Base-by-base conservation (phyloP, 2,888 invertebrate species). In the Phyllotreta cruciferae region DNA sequence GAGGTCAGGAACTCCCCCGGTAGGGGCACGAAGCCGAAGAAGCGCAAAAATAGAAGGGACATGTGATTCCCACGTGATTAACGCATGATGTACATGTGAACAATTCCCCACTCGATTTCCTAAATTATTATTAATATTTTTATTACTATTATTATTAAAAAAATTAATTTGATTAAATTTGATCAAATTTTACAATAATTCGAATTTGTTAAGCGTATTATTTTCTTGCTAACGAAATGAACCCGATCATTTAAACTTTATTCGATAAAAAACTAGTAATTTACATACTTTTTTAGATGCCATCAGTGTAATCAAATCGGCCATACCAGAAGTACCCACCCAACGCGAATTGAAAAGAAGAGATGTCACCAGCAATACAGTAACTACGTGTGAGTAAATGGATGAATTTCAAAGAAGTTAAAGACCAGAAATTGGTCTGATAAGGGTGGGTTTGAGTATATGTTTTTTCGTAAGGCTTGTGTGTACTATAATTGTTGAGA, bases 281-380 rank as follows among this genome's bases (percentile, higher is more conserved):
- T 7, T 60, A 42, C 3, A 54, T 53, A 62, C 37, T n/a, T n/a
- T 57, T 81, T 82, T 24, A 92, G 97, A 98, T 87, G 84, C 96
- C 0, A 88, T 98, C 79, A 98, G 95, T 8, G 88, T 98, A 7
- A 93, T 93, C 73, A 93, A 92, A 77, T 83, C 83, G 6, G 85
- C 14, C 87, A 87, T 1, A 88, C 92, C 0, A 88, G 85, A 72
- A 86, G 87, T 56, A n/a, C n/a, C n/a, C n/a, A 89, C 92, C 0
- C 91, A 93, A 61, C 90, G 88, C 74, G 93, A 97, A 78, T 83
- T 98, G 56, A 91, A 88, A 73, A 99, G 99, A 78, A 86, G 96
- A 60, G 98, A 98, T 69, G 74, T 98, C 3, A 86, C 93, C 10
- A 90, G 90, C 60, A 87, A 88, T 41, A 88, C 90, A 64, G 89